Percentiles rank a stretch among this genome's conserved stretches.
phyloP scores from a whole-genome alignment of 1,140 invertebrate genomes.

The Nomia melanderi region DNA sequence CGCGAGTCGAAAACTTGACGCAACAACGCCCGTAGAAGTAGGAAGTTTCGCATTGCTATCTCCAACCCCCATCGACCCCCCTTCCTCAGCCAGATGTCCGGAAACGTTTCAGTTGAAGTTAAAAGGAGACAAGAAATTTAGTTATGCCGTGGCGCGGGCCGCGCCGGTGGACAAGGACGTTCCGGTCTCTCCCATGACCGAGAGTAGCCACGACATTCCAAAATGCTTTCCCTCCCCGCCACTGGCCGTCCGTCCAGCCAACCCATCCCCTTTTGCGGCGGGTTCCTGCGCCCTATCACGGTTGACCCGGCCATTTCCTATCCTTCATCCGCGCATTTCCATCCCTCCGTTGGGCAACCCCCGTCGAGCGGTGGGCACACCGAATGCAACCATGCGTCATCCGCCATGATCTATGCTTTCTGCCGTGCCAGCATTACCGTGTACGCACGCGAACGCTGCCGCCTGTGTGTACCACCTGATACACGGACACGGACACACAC shows the following conservation, averaged over 20 bases:
- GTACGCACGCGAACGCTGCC: constrained; percentile 35
- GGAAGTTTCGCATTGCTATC: constrained; percentile 6
- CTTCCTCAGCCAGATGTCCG: not conserved
- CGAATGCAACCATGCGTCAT: constrained; percentile 79
- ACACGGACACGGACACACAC: too few relatives aligned
- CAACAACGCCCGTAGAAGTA: not conserved
- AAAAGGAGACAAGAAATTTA: constrained; percentile 42
- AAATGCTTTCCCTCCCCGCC: constrained; percentile 70
- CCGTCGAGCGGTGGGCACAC: constrained; percentile 47
- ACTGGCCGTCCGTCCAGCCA: too few relatives aligned
- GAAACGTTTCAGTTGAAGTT: constrained; percentile 5
- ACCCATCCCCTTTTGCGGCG: constrained; percentile 30
- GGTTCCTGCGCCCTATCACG: constrained; percentile 69
- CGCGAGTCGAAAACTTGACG: not conserved
- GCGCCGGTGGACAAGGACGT: constrained; percentile 52
- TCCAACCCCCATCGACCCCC: not conserved
- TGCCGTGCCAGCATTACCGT: constrained; percentile 56
- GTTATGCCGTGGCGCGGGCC: constrained; percentile 26
- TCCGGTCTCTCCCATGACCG: constrained; percentile 52
- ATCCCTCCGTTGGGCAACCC: constrained; percentile 64
- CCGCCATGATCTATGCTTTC: constrained; percentile 79
- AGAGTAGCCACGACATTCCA: constrained; percentile 73
- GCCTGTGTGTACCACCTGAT: too few relatives aligned
- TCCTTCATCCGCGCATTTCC: constrained; percentile 80
- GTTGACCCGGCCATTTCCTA: constrained; percentile 76